Base-by-base conservation (phyloP, 2,797 vertebrate species). In the Rhincodon typus region DNA sequence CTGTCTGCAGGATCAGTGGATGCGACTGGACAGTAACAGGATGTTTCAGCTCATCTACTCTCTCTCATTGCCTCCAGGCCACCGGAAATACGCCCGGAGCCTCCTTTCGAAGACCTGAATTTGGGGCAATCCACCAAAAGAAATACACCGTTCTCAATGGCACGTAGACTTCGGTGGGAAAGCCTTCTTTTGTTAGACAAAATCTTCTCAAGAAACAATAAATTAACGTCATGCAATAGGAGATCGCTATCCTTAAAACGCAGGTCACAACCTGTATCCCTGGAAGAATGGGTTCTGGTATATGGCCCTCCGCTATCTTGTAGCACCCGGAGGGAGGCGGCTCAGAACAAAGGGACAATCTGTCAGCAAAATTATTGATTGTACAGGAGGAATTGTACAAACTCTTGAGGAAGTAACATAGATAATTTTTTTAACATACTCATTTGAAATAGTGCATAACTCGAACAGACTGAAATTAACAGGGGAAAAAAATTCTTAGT, bases 41-140 rank as follows among this genome's bases (percentile, higher is more conserved):
- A 95, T 95, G 70, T 95, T 95, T 53, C 94, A 95, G 94, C 70
- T 95, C 69, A 77, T 74, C 69, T 72, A 72, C 93, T 42, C 93
- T 94, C 94, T 50, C 94, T 7, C 67, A 77, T 72, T 70, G 69
- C 70, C 70, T 77, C 70, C 94, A 95, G 69, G 94, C 46, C 72
- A 95, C 94, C 67, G 94, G 94, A 95, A 95, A 95, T 95, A 77
- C 70, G 17, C 94, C 42, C 93, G 69, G 67, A 72, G 67, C 93
- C 67, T 95, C 94, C 72, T 95, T 30, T 77, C 72, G 53, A 57
- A 94, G 30, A 53, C 42, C 94, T n/a, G 15, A 77, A 77, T 95
- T 95, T 53, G 50, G 46, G 69, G 70, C 94, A 30, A 77, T 95
- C 15, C 46, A 57, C 94, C 57, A 62, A 53, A 34, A 95, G 13